phyloP scores from a whole-genome alignment of 2,888 invertebrate species.

The Tetheella fluctuosa region DNA sequence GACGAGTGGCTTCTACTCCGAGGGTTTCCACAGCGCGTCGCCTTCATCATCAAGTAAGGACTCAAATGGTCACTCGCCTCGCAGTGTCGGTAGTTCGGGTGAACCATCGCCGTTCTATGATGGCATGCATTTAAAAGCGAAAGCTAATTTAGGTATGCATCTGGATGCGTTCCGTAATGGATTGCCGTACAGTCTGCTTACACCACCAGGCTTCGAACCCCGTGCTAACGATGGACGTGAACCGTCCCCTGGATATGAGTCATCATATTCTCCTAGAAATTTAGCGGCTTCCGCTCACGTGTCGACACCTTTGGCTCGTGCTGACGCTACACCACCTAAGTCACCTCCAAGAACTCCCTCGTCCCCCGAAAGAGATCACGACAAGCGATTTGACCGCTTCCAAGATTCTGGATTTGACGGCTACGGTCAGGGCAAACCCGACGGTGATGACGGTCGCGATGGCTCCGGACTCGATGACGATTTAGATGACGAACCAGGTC shows the following conservation, averaged over 20 bases:
- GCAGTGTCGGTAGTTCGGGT: conserved; percentile 72
- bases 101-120: conserved; percentile 74
- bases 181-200: conserved; percentile 84
- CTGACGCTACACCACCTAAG: conserved; percentile 75
- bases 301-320: conserved; percentile 66
- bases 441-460: conserved; percentile 75
- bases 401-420: conserved; percentile 82
- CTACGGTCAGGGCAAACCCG: conserved; percentile 55
- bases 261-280: conserved; percentile 64
- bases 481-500: conserved; percentile 83
- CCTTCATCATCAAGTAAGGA: conserved; percentile 84
- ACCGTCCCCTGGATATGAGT: conserved; percentile 64
- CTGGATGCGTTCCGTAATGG: conserved; percentile 71
- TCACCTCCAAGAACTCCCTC: conserved; percentile 70
- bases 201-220: conserved; percentile 84
- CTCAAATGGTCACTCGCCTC: conserved; percentile 78
- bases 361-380: conserved; percentile 63
- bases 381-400: conserved; percentile 71
- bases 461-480: conserved; percentile 79
- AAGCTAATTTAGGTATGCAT: conserved; percentile 75
- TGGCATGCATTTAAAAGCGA: conserved; percentile 68
- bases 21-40: conserved; percentile 84
- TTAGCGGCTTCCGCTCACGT: conserved; percentile 64
- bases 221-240: conserved; percentile 62
- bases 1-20: conserved; percentile 85